phyloP scores from a whole-genome alignment of 2,888 invertebrate species.

The Clunio marinus region DNA sequence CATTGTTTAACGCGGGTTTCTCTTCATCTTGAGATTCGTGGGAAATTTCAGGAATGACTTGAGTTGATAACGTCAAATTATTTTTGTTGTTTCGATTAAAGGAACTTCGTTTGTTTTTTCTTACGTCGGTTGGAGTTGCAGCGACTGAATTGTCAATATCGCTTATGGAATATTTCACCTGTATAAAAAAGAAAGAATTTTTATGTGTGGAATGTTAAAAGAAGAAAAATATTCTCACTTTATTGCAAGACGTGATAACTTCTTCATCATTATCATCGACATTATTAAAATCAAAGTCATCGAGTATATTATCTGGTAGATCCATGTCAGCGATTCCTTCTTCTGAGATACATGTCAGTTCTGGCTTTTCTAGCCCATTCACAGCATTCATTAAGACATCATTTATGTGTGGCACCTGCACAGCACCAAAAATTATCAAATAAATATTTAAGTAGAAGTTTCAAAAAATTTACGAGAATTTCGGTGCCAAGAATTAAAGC shows the following conservation, averaged over 20 bases:
- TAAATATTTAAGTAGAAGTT: no score
- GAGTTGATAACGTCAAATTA: conserved; percentile 1
- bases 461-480: conserved; percentile 52
- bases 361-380: conserved; percentile 60
- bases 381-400: conserved; percentile 52
- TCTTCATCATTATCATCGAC: conserved; percentile 72
- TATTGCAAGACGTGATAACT: conserved; percentile 80
- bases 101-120: conserved; percentile 1
- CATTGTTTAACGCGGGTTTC: neutral
- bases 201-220: neutral
- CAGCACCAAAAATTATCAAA: no score
- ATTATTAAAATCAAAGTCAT: conserved; percentile 73
- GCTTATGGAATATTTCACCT: conserved; percentile 77
- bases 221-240: no score
- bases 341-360: conserved; percentile 79
- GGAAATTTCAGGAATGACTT: conserved; percentile 31
- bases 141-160: conserved; percentile 82
- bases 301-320: conserved; percentile 71
- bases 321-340: conserved; percentile 81
- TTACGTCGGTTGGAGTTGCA: conserved; percentile 57
- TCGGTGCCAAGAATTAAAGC: conserved; percentile 54
- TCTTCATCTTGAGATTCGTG: conserved; percentile 35
- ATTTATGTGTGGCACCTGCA: conserved; percentile 52
- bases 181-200: conserved; percentile 43
- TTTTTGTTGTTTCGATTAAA: conserved; percentile 14